Conservation (phyloP, 2,113 vertebrate species). For the Sinocyclocheilus anophthalmus region DNA sequence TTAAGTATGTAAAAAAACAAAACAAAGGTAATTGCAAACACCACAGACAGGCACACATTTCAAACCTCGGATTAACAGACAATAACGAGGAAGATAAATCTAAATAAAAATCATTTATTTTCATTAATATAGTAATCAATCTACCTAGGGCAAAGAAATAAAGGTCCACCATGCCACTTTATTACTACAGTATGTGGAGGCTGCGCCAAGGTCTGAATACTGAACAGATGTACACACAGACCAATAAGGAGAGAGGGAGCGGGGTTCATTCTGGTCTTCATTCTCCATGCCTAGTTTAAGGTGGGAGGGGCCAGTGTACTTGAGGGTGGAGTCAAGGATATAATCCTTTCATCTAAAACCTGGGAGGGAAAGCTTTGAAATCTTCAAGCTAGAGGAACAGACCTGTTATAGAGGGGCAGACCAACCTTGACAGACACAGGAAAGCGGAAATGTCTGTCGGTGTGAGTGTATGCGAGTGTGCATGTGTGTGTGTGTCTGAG, state of each 20-base stretch:
- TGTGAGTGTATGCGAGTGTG: constrained; percentile 50
- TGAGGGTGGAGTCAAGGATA: constrained; percentile 8
- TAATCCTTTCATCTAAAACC: constrained; percentile 34
- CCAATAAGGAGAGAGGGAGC: constrained; percentile 33
- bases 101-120: constrained; percentile 85
- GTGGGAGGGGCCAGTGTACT: constrained; percentile 47
- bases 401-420: constrained; percentile 62
- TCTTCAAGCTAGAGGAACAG: constrained; percentile 73
- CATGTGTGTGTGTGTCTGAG: constrained; percentile 47
- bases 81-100: constrained; percentile 59
- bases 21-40: too few species aligned
- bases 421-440: constrained; percentile 70
- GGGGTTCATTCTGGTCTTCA: constrained; percentile 67
- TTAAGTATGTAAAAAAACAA: too few species aligned
- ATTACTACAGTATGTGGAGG: constrained; percentile 74
- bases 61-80: not conserved
- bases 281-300: constrained; percentile 77
- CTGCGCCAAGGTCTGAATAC: constrained; percentile 61
- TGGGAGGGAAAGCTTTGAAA: constrained; percentile 61
- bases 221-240: constrained; percentile 58
- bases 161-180: constrained; percentile 78
- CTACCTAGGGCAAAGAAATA: constrained; percentile 71
- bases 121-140: constrained; percentile 76
- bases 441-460: constrained; percentile 60
- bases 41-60: too few species aligned